Evolutionary conservation across 2,888 invertebrate species (phyloP).

Genomic region (Drosophila anomalata): DNA sequence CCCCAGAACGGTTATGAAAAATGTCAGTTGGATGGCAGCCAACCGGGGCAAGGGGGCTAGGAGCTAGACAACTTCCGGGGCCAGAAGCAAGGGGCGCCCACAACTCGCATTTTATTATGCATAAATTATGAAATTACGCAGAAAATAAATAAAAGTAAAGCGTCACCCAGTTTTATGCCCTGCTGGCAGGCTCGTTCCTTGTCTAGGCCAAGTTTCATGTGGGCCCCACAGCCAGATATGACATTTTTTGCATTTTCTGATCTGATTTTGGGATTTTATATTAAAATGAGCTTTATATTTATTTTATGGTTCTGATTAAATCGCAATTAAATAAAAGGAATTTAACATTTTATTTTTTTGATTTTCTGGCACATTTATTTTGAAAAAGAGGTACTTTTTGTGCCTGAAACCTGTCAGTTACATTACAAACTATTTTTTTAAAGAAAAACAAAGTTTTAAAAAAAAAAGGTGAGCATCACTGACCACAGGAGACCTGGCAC

Average conservation of each 20-base stretch:
- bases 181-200: slow-evolving; percentile 7
- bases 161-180: slow-evolving; percentile 45
- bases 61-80: slow-evolving; percentile 31
- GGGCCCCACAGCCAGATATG: slow-evolving; percentile 1
- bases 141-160: slow-evolving; percentile 49
- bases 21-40: slow-evolving; percentile 52
- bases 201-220: slow-evolving; percentile 13
- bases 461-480: slow-evolving; percentile 14
- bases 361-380: no score
- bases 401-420: background rate
- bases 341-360: no score
- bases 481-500: background rate
- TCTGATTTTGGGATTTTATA: background rate
- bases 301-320: background rate
- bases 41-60: background rate
- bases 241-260: background rate
- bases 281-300: background rate
- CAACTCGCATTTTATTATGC: slow-evolving; percentile 59
- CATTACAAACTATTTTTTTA: background rate
- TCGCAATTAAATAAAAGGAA: no score
- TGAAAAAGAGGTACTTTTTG: no score
- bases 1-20: slow-evolving; percentile 35
- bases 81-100: slow-evolving; percentile 19
- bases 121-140: slow-evolving; percentile 65
- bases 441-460: background rate